Evolutionary conservation across 1,140 invertebrate species (phyloP), one percentile per base, ranked within the genome.

Genomic region (Tetramorium simillimum): DNA sequence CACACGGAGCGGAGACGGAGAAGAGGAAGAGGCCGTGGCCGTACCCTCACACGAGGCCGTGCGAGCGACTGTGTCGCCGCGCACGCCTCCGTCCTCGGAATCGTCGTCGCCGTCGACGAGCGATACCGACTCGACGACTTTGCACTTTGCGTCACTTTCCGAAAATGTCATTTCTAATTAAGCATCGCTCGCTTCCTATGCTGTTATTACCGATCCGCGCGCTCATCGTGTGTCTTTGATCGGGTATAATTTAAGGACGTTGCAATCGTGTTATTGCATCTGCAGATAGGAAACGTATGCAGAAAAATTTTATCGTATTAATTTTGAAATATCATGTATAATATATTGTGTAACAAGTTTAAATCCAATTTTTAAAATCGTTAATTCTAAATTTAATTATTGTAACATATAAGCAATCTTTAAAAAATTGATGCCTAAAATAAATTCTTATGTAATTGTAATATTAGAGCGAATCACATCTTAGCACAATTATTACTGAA

Each of bases 81-180:
- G 63, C 86, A 65, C 88, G 63, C 85, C 78, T 78, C 14, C 86
- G 63, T 88, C 78, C 73, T 24, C 72, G 28, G 24, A 77, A 56
- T 21, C 24, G 46, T 43, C 77, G 70, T 62, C 33, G 33, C 33
- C 33, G 33, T 33, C 33, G 14, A 60, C 56, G 65, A 60, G 14
- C 69, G 73, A 63, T 78, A 81, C 33, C 85, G 62, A 72, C 78
- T 53, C 21, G 51, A 88, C 40, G 69, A n/a, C 65, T 28, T 28
- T 28, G 28, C 28, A 33, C 33, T 33, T 33, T 33, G 85, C 88
- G 88, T 90, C 89, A 90, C 86, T 67, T 43, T 86, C 86, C 51
- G 73, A 75, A 78, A 80, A 90, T 90, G 88, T 90, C 72, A 72
- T 85, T 43, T 88, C 21, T 89, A 80, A 89, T 88, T 88, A 81